Base-by-base conservation (phyloP, 2,888 invertebrate genomes). In the Lacanobia wlatinum region DNA sequence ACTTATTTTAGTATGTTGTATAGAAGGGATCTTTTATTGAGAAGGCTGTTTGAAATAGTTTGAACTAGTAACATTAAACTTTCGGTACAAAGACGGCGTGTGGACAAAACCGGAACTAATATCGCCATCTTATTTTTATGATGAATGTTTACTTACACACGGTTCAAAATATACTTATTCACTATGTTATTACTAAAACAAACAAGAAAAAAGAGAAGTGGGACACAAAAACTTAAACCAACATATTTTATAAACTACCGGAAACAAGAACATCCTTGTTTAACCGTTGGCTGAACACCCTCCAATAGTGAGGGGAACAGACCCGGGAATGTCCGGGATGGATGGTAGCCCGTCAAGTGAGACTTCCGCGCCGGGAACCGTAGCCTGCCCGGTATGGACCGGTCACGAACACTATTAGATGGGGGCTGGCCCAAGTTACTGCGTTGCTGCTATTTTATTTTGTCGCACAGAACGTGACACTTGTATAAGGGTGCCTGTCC, bases 331-430 rank as follows among this genome's bases (percentile, higher is more conserved):
- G 67, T 73, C 80, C 74, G 78, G 83, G 73, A 82, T 69, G 65
- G 56, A 79, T 76, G 68, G 85, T 70, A 81, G 78, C 83, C 81
- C 61, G 53, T 78, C 81, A 83, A 83, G 85, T 83, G 83, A 78
- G 65, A 83, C 82, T 82, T 84, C 84, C 84, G 80, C 66, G 68
- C 62, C 58, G 81, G 72, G 80, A 48, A 65, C 70, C 61, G 64
- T 61, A 62, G 71, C 70, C 59, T 68, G 28, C 59, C 56, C 56
- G 70, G 62, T 62, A 56, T 73, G 58, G 71, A 63, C 81, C 34
- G 70, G 82, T 79, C 84, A 84, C 84, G 76, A 84, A 23, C 40
- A 56, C 73, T 52, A 78, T 80, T 78, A 63, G 56, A 53, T 55
- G 16, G 21, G 12, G 23, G 0, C 0, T 72, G 71, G 75, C 23